Conservation (phyloP, 1,140 invertebrate genomes). For the Tyrophagus putrescentiae region DNA sequence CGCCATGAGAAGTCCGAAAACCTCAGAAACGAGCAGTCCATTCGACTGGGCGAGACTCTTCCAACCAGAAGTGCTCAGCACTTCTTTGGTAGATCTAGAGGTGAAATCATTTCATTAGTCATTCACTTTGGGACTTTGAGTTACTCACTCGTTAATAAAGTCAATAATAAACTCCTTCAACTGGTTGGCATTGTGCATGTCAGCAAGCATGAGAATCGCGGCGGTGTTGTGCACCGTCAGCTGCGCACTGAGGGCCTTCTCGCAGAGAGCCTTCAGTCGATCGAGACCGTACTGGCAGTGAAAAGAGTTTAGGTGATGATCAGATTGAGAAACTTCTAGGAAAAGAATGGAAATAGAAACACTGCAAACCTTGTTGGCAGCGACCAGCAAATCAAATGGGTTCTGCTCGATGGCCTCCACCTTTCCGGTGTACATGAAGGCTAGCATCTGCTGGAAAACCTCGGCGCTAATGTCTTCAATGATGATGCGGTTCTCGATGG, state of each 20-base stretch:
- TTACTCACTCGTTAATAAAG: too few relatives aligned
- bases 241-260: constrained; percentile 87
- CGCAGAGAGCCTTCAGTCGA: constrained; percentile 96
- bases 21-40: too few relatives aligned
- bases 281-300: constrained; percentile 90
- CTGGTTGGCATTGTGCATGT: constrained; percentile 94
- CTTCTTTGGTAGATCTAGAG: too few relatives aligned
- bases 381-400: constrained; percentile 15
- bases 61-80: too few relatives aligned
- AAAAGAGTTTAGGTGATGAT: too few relatives aligned
- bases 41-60: too few relatives aligned
- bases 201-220: constrained; percentile 88
- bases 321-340: too few relatives aligned
- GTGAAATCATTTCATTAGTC: too few relatives aligned
- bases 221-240: constrained; percentile 89
- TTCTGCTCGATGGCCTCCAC: too few relatives aligned
- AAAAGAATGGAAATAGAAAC: too few relatives aligned
- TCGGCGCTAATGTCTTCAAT: constrained; percentile 14
- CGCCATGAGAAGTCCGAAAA: too few relatives aligned
- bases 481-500: neutral
- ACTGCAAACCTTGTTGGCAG: constrained; percentile 27
- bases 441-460: constrained; percentile 12
- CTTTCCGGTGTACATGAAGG: constrained; percentile 18
- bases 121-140: too few relatives aligned
- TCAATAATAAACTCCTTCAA: constrained; percentile 96